phyloP scores from a whole-genome alignment of 2,888 invertebrate species.

The Philonicus albiceps region DNA sequence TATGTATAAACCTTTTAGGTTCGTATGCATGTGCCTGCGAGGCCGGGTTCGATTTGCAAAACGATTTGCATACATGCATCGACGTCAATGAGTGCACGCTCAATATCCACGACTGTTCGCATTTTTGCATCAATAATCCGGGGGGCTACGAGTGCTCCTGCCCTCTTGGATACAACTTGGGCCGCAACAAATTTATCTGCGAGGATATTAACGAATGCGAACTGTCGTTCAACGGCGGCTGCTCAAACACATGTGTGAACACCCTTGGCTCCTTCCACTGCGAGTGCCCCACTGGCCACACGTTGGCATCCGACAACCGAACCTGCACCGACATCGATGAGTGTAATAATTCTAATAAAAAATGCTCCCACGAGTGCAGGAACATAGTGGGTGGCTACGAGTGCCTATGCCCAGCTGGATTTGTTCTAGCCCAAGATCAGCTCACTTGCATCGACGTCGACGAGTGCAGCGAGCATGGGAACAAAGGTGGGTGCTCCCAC shows the following conservation, averaged over 20 bases:
- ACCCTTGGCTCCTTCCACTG: conserved; percentile 66
- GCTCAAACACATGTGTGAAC: conserved; percentile 61
- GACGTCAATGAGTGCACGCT: conserved; percentile 65
- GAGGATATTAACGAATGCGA: conserved; percentile 62
- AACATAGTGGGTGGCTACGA: conserved; percentile 56
- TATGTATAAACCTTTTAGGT: conserved; percentile 69
- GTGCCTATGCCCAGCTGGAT: conserved; percentile 67
- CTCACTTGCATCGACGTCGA: conserved; percentile 50
- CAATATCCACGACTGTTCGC: conserved; percentile 63
- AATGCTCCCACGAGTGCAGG: conserved; percentile 56
- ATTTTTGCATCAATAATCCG: conserved; percentile 66
- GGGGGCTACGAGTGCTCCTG: conserved; percentile 69
- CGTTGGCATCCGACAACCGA: conserved; percentile 57
- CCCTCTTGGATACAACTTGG: conserved; percentile 64
- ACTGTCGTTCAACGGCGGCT: conserved; percentile 56
- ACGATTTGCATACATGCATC: conserved; percentile 60
- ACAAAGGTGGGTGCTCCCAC: conserved; percentile 65
- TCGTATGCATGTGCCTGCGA: conserved; percentile 66
- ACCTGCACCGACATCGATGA: conserved; percentile 57
- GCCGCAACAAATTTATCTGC: conserved; percentile 55
- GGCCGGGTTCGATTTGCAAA: conserved; percentile 58
- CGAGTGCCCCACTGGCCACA: conserved; percentile 63
- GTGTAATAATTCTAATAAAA: conserved; percentile 49
- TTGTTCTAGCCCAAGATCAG: conserved; percentile 54
- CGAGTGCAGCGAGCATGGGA: conserved; percentile 54